Base-by-base conservation (phyloP, 2,797 vertebrate species). In the Mus caroli region DNA sequence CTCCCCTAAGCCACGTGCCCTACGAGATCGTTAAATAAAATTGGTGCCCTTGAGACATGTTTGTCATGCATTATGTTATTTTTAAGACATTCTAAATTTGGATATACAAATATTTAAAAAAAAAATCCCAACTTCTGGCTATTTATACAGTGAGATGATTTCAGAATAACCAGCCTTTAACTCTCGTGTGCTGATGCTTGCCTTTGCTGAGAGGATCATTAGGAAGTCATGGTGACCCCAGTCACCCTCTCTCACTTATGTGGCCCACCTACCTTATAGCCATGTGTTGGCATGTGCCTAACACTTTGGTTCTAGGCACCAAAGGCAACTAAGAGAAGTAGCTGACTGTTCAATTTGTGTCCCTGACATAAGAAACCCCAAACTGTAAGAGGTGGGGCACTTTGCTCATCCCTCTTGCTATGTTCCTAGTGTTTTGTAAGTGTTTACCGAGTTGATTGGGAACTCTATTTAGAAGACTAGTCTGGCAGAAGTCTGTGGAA, bases 51-150 rank as follows among this genome's bases (percentile, higher is more conserved):
- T 73, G 37, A 89, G 22, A 15, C 31, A 7, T 71, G 88, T 62
- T 17, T 79, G 15, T 26, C 13, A 34, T 43, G 43, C 9, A 14
- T 78, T 58, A 40, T 84, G n/a, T 96, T 96, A 94, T 60, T 28
- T 50, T 50, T 50, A 89, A 91, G 52, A 26, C 43, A 20, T 94
- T 60, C 73, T 40, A 73, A 94, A 80, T 50, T 87, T 46, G 28
- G 5, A 56, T 64, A 52, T 78, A 69, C 3, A 73, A 71, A 89
- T 94, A 24, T 28, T 78, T 7, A 56, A 56, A 58, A 58, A 58
- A 43, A 86, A 83, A 60, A 62, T 37, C 22, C 73, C 9, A 5
- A 4, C 34, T 82, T 92, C 24, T 93, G 56, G 34, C 54, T 73
- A 24, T 64, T 77, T 78, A 17, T 46, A 24, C 24, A n/a, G 9